Conservation (phyloP, 2,113 vertebrate species). For the Nettapus auritus region DNA sequence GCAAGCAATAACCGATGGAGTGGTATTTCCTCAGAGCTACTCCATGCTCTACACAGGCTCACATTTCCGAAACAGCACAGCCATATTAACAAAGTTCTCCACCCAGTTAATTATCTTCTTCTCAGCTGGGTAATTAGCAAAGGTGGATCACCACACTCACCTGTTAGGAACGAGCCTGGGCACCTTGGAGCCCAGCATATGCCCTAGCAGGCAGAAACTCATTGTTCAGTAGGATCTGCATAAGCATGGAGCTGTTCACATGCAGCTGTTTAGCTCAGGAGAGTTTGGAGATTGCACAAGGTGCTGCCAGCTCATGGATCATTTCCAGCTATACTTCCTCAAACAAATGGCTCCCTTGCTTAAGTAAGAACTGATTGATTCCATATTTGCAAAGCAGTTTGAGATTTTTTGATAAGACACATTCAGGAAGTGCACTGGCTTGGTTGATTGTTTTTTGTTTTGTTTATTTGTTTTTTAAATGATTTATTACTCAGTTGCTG, state of each 20-base stretch:
- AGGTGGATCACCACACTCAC: slow-evolving; percentile 34
- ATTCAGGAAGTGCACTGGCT: background rate
- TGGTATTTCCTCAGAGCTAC: background rate
- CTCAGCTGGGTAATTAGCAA: slow-evolving; percentile 18
- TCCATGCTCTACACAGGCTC: background rate
- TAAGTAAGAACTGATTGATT: background rate
- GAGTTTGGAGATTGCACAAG: background rate
- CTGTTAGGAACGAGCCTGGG: slow-evolving; percentile 36
- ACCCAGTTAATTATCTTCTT: slow-evolving; percentile 24
- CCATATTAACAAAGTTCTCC: background rate
- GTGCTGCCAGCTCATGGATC: background rate
- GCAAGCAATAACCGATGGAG: background rate
- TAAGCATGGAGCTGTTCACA: background rate
- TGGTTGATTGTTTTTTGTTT: background rate
- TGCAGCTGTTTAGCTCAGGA: background rate
- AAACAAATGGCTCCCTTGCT: background rate
- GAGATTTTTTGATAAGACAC: background rate
- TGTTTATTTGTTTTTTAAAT: background rate
- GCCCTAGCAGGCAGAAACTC: slow-evolving; percentile 54
- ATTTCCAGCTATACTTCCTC: background rate
- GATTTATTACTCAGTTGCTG: background rate
- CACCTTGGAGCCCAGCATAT: background rate
- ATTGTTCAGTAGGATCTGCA: background rate
- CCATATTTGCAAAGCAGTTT: background rate
- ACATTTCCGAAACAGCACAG: background rate